Evolutionary conservation across 2,888 invertebrate species (phyloP), one percentile per base, ranked within the genome.

Genomic region (Erpobdella octoculata): DNA sequence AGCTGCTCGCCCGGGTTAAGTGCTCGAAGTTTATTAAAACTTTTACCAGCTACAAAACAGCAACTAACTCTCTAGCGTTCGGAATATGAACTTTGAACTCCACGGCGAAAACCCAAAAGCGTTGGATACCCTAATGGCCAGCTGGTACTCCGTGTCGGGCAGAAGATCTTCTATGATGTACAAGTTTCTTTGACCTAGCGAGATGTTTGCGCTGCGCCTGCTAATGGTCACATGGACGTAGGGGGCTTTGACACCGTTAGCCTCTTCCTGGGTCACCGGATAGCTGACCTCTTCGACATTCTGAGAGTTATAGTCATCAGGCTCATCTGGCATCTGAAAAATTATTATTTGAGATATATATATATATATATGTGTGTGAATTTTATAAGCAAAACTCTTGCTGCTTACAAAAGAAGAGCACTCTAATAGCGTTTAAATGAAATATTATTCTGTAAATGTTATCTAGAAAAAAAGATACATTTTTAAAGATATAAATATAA

Each of bases 71-170:
- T 68, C 68, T 5, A 48, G 46, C 15, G 68, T 68, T 25, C 31
- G 25, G 31, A 68, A 68, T 21, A 21, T 41, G 33, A 68, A 33
- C 28, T 41, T 48, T n/a, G 25, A 35, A n/a, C 46, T 68, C 68
- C 68, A 68, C 8, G 41, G 41, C 4, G 46, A 46, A 48, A 68
- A 68, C 21, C 68, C 68, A 48, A 68, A 68, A 12, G 48, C 68
- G 15, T 68, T 68, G n/a, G 31, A 31, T 15, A 48, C 41, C n/a
- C 68, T 41, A 21, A 68, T 15, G 28, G 41, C 15, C 25, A 68
- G 35, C 46, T 48, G 33, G 53, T 68, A 68, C 37, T 33, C 48
- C 2, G 46, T 46, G 12, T 48, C 33, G 33, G 68, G 68, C 21
- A n/a, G 33, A 41, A 68, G 68, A 25, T 68, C 48, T 28, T n/a